Percentiles rank a stretch among this genome's conserved stretches.
phyloP scores from a whole-genome alignment of 2,888 invertebrate genomes.

The Phytoseiulus persimilis region DNA sequence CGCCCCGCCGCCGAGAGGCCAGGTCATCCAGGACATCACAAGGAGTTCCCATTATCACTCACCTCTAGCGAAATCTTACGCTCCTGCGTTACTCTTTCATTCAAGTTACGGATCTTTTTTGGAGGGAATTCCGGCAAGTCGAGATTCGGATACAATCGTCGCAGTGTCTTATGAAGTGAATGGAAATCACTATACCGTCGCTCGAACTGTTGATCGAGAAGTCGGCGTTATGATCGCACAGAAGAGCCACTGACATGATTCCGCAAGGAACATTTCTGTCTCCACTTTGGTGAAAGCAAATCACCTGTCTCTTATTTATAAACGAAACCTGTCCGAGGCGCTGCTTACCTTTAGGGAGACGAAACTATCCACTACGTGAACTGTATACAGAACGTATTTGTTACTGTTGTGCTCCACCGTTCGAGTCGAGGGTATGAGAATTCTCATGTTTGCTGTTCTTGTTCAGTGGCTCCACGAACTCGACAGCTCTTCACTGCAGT shows the following conservation, averaged over 20 bases:
- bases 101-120: constrained; percentile 16
- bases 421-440: constrained; percentile 10
- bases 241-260: neutral
- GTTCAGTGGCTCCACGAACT: neutral
- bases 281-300: neutral
- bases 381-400: constrained; percentile 23
- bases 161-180: neutral
- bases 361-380: neutral
- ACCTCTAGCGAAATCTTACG: neutral
- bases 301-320: no score
- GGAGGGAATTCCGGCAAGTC: constrained; percentile 31
- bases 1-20: no score
- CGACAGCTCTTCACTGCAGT: neutral
- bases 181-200: constrained; percentile 32
- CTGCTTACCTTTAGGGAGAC: neutral
- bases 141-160: constrained; percentile 5
- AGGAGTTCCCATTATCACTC: no score
- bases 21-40: no score
- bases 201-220: neutral
- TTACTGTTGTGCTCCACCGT: constrained; percentile 10
- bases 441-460: neutral
- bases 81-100: constrained; percentile 1
- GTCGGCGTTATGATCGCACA: no score
- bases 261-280: no score
- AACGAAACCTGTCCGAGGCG: no score